Evolutionary conservation across 2,113 vertebrate genomes (phyloP), one percentile per base, ranked within the genome.

Genomic region (Cnemophilus loriae): DNA sequence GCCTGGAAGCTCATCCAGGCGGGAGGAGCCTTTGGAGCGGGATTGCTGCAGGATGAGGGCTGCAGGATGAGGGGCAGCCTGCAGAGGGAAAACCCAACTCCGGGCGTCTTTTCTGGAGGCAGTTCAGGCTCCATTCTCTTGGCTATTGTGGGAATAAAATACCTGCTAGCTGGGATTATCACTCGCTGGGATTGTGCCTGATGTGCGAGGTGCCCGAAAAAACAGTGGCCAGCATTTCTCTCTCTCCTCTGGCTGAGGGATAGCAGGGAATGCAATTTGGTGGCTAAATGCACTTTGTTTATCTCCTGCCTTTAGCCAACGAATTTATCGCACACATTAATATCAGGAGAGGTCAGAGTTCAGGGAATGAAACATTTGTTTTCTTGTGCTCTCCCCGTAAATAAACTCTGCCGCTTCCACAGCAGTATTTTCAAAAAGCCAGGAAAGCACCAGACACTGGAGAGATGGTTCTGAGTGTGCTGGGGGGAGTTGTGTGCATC

Each of bases 321-420:
- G 0, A 81, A 94, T 93, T 96, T 91, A 95, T 96, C 95, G 93
- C 76, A 19, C 67, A 33, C 77, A 91, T 96, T 96, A 92, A 95
- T 96, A 96, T 75, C 75, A 4, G 46, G 63, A 96, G 87, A 93
- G 94, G 95, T 92, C 63, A 96, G 95, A 94, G 71, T 95, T 80
- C 68, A 78, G 83, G 6, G 35, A 63, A 90, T 56, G 88, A 93
- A 91, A 71, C 83, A 89, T 95, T 96, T 47, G 67, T 82, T 96
- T 96, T 96, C 80, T 82, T 30, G 49, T 18, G 64, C 67, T 77
- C 77, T 80, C 74, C 80, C 87, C 78, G 94, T 95, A 95, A 95
- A 96, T 96, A 94, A 96, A 94, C 90, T 92, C 92, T 87, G 93
- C 83, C 7, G 26, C 46, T 91, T 87, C 71, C 60, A 13, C 19